A percentile compares a stretch with the other conserved stretches of the same genome.
phyloP scores from a whole-genome alignment of 2,113 vertebrate species.

The Menura novaehollandiae region DNA sequence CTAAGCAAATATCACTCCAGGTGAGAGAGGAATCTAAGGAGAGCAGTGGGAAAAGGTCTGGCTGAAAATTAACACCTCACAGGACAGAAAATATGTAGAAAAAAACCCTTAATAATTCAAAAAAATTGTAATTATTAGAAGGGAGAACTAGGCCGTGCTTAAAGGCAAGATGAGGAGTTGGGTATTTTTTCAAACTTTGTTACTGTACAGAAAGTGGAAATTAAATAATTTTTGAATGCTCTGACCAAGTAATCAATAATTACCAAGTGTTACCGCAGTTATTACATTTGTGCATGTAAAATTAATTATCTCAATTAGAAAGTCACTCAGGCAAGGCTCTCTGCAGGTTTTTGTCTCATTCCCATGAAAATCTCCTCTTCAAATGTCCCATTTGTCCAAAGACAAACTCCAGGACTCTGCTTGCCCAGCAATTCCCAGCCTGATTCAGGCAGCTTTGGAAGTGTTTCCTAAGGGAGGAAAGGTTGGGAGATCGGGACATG shows the following conservation, averaged over 20 bases:
- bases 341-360: not conserved
- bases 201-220: not conserved
- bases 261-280: not conserved
- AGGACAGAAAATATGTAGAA: not conserved
- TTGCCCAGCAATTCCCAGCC: not conserved
- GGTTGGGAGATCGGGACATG: not conserved
- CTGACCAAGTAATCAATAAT: not conserved
- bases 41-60: not conserved
- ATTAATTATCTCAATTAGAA: not conserved
- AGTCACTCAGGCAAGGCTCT: fast-evolving
- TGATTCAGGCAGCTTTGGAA: not conserved
- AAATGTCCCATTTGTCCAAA: not conserved
- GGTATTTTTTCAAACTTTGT: not conserved
- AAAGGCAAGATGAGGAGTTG: not conserved
- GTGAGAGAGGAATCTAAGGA: not conserved
- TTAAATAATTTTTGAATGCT: not conserved
- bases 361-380: not conserved
- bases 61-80: not conserved
- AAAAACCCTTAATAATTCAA: not conserved
- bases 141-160: not conserved
- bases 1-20: not conserved
- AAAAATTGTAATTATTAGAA: too few species aligned
- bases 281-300: not conserved
- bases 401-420: not conserved
- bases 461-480: not conserved